Evolutionary conservation across 2,113 vertebrate genomes (phyloP).

Genomic region (Callipepla squamata): DNA sequence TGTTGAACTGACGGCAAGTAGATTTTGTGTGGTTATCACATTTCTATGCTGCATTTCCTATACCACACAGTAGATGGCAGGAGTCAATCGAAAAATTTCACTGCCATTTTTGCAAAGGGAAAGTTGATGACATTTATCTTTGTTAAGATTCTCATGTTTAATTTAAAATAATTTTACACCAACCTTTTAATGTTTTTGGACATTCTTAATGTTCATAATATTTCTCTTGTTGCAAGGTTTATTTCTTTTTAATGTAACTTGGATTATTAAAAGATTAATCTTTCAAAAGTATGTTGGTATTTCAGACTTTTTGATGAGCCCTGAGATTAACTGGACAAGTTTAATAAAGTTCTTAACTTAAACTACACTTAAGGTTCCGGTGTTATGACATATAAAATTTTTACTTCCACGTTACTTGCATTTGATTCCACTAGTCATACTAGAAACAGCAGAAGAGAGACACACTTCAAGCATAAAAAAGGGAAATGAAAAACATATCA

Average conservation of each 20-base stretch:
- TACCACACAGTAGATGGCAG: slow-evolving; percentile 58
- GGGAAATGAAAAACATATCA: background rate
- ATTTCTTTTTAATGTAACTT: slow-evolving; percentile 41
- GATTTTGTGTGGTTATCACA: background rate
- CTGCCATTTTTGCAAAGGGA: background rate
- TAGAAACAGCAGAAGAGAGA: background rate
- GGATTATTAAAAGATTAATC: slow-evolving; percentile 50
- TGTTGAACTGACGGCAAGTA: background rate
- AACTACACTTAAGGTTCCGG: background rate
- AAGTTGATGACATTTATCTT: background rate
- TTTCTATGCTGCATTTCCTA: background rate
- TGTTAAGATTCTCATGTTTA: slow-evolving; percentile 6
- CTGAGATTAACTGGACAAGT: background rate
- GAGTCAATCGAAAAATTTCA: slow-evolving; percentile 17
- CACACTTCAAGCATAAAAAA: background rate
- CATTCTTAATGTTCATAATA: background rate
- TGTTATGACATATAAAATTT: background rate
- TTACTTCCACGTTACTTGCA: background rate
- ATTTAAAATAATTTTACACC: slow-evolving; percentile 34
- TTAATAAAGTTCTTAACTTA: slow-evolving; percentile 5
- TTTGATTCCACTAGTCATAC: background rate
- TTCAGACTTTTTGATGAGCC: background rate
- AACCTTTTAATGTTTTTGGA: background rate
- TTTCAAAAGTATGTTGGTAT: slow-evolving; percentile 17
- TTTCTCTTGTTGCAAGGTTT: background rate